Evolutionary conservation across 1,140 invertebrate genomes (phyloP).

Genomic region (Drosophila carrolli): DNA sequence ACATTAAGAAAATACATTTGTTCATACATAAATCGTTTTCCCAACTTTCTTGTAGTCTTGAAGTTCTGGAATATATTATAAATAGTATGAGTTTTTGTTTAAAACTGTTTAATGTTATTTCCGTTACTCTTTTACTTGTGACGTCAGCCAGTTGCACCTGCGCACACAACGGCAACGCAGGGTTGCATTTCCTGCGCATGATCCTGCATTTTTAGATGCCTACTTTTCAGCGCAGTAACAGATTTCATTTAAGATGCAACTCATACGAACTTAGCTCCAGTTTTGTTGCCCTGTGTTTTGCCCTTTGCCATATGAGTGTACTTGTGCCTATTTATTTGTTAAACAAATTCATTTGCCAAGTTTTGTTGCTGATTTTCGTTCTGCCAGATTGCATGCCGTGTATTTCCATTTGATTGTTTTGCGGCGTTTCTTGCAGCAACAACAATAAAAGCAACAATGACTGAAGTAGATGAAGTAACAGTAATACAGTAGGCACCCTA

Average conservation of each 20-base stretch:
- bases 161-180: background rate
- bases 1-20: too few species aligned
- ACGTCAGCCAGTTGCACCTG: background rate
- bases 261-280: background rate
- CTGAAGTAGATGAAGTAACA: constrained; percentile 1
- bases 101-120: too few species aligned
- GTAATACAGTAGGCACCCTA: background rate
- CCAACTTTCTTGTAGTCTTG: too few species aligned
- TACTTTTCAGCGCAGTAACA: background rate
- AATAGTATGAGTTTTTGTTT: too few species aligned
- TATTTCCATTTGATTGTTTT: constrained; percentile 71
- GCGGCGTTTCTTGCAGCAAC: constrained; percentile 43
- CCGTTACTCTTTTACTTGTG: background rate
- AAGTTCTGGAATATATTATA: too few species aligned
- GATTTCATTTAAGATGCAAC: too few species aligned
- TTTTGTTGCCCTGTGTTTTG: constrained; percentile 32
- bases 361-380: constrained; percentile 26
- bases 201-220: background rate
- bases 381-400: constrained; percentile 58
- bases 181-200: background rate
- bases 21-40: too few species aligned
- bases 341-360: constrained; percentile 64
- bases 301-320: constrained; percentile 14
- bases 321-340: constrained; percentile 68
- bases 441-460: constrained; percentile 12